These are phyloP conservation scores for Epizoanthus rinbou DNA, from an alignment of 92 coral and sea anemone genomes.

Conservation along the genomic window DNA sequence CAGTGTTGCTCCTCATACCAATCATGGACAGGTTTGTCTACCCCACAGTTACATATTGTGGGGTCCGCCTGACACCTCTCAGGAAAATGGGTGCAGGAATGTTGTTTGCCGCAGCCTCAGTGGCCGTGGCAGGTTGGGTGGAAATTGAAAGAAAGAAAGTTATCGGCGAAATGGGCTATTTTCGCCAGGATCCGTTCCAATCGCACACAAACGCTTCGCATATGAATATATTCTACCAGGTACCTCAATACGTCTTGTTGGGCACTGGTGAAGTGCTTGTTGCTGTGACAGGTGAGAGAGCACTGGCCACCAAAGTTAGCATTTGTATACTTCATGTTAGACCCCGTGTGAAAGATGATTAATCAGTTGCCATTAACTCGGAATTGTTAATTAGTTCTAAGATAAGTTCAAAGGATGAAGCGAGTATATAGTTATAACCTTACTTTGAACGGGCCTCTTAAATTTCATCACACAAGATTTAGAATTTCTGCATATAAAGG, in stretches of 20 bases:
- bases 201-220: conserved; percentile 54
- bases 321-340: background rate
- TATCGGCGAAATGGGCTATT: conserved; percentile 39
- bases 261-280: conserved; percentile 81
- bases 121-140: conserved; percentile 78
- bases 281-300: conserved; percentile 68
- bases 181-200: conserved; percentile 54
- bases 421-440: too few relatives aligned
- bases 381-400: too few relatives aligned
- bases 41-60: conserved; percentile 68
- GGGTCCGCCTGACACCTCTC: conserved; percentile 75
- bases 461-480: too few relatives aligned
- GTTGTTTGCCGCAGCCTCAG: conserved; percentile 83
- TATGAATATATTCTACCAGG: conserved; percentile 75
- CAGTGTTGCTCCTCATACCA: conserved; percentile 76
- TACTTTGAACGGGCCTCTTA: too few relatives aligned
- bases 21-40: conserved; percentile 82
- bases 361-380: too few relatives aligned
- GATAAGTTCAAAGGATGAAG: too few relatives aligned
- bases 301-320: background rate
- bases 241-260: conserved; percentile 75
- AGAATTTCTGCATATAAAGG: too few relatives aligned
- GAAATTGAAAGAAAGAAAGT: conserved; percentile 69
- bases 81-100: conserved; percentile 88
- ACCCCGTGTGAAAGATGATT: background rate